These are phyloP conservation scores for Entomyzon cyanotis DNA, from an alignment of 2,113 vertebrate genomes.

Conservation along the genomic window DNA sequence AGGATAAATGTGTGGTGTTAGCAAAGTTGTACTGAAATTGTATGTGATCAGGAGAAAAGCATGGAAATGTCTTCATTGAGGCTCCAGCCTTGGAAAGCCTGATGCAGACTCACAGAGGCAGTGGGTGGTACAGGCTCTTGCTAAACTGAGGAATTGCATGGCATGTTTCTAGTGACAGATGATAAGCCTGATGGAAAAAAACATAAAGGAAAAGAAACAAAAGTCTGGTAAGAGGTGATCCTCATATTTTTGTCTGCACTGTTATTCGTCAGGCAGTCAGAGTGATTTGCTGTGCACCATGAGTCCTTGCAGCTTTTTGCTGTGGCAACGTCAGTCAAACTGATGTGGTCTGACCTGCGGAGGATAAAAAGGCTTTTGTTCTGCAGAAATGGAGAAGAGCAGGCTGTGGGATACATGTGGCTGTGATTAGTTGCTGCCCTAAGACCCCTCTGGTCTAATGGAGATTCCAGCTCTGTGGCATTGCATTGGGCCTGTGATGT, in stretches of 20 bases:
- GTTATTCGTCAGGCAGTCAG: neutral
- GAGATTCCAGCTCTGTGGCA: neutral
- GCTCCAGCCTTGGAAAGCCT: neutral
- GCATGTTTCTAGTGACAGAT: neutral
- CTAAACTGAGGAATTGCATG: neutral
- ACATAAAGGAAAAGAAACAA: neutral
- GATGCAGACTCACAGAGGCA: fast-evolving
- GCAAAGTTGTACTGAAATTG: neutral
- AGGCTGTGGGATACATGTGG: fast-evolving
- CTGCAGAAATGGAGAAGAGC: neutral
- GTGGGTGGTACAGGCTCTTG: neutral
- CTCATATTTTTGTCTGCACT: neutral
- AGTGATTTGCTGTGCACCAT: neutral
- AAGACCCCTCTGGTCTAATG: neutral
- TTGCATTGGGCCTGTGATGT: neutral
- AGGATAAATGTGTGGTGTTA: neutral
- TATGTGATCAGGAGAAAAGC: neutral
- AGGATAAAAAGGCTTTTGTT: neutral
- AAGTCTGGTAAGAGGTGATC: neutral
- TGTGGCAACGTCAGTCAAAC: neutral
- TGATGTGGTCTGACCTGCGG: neutral
- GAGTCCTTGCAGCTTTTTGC: neutral
- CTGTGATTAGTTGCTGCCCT: neutral
- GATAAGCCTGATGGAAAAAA: neutral
- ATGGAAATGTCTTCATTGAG: neutral